phyloP scores from a whole-genome alignment of 1,140 invertebrate species.

The Lepidostoma basale region DNA sequence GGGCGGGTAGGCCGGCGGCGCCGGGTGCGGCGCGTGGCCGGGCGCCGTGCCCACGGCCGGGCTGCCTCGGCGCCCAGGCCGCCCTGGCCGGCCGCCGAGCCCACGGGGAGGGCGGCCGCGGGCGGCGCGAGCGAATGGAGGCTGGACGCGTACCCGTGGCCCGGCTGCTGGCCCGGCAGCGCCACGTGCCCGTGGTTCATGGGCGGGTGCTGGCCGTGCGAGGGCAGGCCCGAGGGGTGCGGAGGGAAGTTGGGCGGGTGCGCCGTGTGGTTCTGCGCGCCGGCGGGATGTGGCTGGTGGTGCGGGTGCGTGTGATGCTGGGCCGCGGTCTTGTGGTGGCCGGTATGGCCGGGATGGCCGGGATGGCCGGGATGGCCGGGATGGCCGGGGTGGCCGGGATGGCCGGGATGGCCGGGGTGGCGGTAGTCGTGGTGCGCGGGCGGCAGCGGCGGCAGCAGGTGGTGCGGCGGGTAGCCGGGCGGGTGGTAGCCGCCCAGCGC shows the following conservation, averaged over 20 bases:
- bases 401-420: constrained; percentile 49
- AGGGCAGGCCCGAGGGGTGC: constrained; percentile 33
- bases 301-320: constrained; percentile 23
- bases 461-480: constrained; percentile 35
- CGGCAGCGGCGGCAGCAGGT: constrained; percentile 40
- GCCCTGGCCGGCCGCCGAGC: constrained; percentile 40
- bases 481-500: constrained; percentile 39
- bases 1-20: constrained; percentile 61
- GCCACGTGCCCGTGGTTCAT: constrained; percentile 28
- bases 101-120: constrained; percentile 39
- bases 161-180: not conserved
- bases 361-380: constrained; percentile 44
- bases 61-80: constrained; percentile 50
- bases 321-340: constrained; percentile 29
- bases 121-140: constrained; percentile 26
- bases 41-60: constrained; percentile 54
- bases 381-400: constrained; percentile 26
- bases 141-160: constrained; percentile 34
- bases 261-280: constrained; percentile 59
- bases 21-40: constrained; percentile 46
- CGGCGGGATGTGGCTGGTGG: constrained; percentile 55
- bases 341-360: constrained; percentile 50
- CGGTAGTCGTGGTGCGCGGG: constrained; percentile 52
- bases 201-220: constrained; percentile 45
- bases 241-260: constrained; percentile 57